Evolutionary conservation across 2,113 vertebrate species (phyloP).

Genomic region (Maccullochella peelii): DNA sequence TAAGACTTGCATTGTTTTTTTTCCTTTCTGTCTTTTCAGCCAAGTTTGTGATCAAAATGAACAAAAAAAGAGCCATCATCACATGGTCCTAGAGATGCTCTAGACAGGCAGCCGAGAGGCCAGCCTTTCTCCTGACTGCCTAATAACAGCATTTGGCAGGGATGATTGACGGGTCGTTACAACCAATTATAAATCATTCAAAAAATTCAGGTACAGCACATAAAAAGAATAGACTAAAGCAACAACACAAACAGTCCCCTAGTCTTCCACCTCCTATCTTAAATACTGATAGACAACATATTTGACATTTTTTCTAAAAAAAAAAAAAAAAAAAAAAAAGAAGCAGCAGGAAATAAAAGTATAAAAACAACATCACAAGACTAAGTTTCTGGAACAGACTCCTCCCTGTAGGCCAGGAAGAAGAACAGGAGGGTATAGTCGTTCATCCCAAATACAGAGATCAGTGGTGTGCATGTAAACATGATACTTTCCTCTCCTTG

Average conservation of each 20-base stretch:
- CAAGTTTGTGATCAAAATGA: conserved; percentile 65
- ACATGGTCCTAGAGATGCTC: conserved; percentile 62
- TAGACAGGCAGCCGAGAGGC: conserved; percentile 74
- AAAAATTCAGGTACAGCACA: conserved; percentile 69
- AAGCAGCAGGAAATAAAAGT: conserved; percentile 59
- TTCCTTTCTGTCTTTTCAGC: conserved; percentile 64
- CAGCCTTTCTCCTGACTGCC: conserved; percentile 74
- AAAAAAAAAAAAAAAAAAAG: no score
- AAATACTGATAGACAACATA: conserved; percentile 85
- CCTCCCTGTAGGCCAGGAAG: conserved; percentile 67
- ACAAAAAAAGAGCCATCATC: conserved; percentile 68
- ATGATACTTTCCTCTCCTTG: conserved; percentile 50
- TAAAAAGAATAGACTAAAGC: conserved; percentile 68
- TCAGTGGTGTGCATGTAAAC: conserved; percentile 67
- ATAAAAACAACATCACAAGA: conserved; percentile 71
- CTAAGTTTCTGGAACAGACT: conserved; percentile 69
- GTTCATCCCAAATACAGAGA: conserved; percentile 41
- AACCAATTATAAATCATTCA: conserved; percentile 66
- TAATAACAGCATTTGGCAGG: conserved; percentile 77
- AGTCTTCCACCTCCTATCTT: conserved; percentile 76
- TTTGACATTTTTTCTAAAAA: conserved; percentile 63
- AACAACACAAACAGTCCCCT: conserved; percentile 68
- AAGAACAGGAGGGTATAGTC: conserved; percentile 60
- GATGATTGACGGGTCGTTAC: conserved; percentile 68
- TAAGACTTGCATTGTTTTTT: conserved; percentile 55